These are phyloP conservation scores for Drosophila pseudotakahashii DNA, from an alignment of 2,888 invertebrate genomes.

Conservation along the genomic window DNA sequence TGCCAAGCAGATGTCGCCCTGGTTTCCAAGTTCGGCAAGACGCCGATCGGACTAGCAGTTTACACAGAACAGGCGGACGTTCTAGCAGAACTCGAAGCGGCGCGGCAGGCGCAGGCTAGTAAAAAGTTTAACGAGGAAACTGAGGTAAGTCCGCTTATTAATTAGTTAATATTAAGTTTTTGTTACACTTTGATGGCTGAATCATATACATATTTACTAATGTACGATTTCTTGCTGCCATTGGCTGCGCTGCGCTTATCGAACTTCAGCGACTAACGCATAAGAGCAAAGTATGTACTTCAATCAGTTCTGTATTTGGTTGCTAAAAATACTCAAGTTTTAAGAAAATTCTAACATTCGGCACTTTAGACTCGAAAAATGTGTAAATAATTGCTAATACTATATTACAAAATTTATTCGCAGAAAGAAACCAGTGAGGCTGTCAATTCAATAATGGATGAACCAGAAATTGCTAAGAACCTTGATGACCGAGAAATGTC, in stretches of 20 bases:
- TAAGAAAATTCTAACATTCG: not conserved
- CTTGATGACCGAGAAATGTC: slow-evolving; percentile 68
- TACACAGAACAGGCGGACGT: slow-evolving; percentile 88
- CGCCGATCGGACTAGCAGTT: slow-evolving; percentile 88
- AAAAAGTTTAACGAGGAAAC: slow-evolving; percentile 80
- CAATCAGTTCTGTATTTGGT: not conserved
- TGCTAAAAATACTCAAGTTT: not conserved
- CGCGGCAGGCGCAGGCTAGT: slow-evolving; percentile 78
- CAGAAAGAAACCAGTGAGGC: slow-evolving; percentile 84
- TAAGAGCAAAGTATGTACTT: slow-evolving; percentile 59
- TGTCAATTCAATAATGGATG: slow-evolving; percentile 83
- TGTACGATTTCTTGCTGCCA: slow-evolving; percentile 16
- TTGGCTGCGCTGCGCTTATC: slow-evolving; percentile 28
- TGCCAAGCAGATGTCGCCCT: slow-evolving; percentile 89
- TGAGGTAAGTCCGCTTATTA: slow-evolving; percentile 66
- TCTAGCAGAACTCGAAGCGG: slow-evolving; percentile 86
- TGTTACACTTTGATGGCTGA: not conserved
- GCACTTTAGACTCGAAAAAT: not conserved
- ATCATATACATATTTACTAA: not conserved
- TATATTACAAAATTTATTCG: not conserved
- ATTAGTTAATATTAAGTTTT: not conserved
- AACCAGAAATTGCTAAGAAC: slow-evolving; percentile 47
- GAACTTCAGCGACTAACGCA: slow-evolving; percentile 39
- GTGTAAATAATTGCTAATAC: not conserved
- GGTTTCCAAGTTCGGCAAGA: slow-evolving; percentile 90